Evolutionary conservation across 2,888 invertebrate genomes (phyloP).

Genomic region (Autographa pulchrina): DNA sequence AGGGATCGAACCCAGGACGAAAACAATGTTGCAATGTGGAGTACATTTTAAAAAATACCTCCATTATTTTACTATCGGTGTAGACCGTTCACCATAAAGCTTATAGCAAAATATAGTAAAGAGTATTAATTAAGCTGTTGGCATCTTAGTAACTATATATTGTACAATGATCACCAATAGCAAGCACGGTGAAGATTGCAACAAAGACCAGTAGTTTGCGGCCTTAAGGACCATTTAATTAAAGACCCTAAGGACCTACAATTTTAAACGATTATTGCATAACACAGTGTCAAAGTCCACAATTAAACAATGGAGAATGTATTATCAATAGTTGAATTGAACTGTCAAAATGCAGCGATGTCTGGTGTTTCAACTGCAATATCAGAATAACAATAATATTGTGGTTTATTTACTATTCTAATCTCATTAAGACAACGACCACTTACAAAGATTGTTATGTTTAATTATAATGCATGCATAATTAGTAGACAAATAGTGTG

Average conservation of each 20-base stretch:
- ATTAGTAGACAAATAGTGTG: not conserved
- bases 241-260: not conserved
- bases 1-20: not conserved
- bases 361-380: not conserved
- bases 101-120: not conserved
- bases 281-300: not conserved
- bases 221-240: not conserved
- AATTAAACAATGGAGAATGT: not conserved
- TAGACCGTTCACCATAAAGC: not conserved
- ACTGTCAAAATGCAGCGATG: not conserved
- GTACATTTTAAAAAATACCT: not conserved
- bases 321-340: not conserved
- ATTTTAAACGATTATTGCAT: not conserved
- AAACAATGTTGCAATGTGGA: not conserved
- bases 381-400: not conserved
- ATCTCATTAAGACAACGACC: not conserved
- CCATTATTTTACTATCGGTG: not conserved
- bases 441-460: not conserved
- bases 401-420: not conserved
- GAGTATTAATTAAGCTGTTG: not conserved
- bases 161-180: too few species aligned
- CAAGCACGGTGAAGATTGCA: not conserved
- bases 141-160: not conserved
- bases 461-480: conserved; percentile 14
- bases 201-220: not conserved